Percentiles rank a stretch among this genome's conserved stretches.
Evolutionary conservation across 2,888 invertebrate genomes (phyloP).

Genomic region (Subacronicta megacephala): DNA sequence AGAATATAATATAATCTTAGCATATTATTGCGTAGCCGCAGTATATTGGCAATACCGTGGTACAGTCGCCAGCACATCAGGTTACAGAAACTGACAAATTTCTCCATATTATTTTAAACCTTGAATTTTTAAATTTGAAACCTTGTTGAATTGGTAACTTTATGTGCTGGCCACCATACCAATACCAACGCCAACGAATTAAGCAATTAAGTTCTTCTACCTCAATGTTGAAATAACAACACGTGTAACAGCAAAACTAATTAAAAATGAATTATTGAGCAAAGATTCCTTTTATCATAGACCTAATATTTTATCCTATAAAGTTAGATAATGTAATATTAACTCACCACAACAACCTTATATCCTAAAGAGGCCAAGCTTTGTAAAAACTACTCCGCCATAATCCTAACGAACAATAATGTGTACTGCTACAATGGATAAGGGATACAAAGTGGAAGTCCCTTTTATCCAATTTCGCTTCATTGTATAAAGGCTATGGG

Average conservation of each 20-base stretch:
- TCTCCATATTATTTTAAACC: too few relatives aligned
- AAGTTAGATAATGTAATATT: slow-evolving; percentile 18
- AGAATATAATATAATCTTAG: too few relatives aligned
- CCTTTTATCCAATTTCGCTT: slow-evolving; percentile 46
- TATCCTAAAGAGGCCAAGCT: slow-evolving; percentile 25
- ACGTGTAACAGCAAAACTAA: not conserved
- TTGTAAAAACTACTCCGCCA: slow-evolving; percentile 31
- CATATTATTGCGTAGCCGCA: too few relatives aligned
- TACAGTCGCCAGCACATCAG: too few relatives aligned
- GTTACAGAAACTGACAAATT: too few relatives aligned
- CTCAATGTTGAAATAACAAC: too few relatives aligned
- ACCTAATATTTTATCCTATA: slow-evolving; percentile 13
- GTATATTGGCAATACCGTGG: too few relatives aligned
- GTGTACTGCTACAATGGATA: slow-evolving; percentile 23
- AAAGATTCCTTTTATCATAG: slow-evolving; percentile 7
- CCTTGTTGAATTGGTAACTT: too few relatives aligned
- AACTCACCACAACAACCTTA: slow-evolving; percentile 43
- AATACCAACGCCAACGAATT: too few relatives aligned
- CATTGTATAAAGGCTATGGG: slow-evolving; percentile 32
- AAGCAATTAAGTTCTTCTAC: too few relatives aligned
- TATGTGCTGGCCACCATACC: too few relatives aligned
- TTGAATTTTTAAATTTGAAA: too few relatives aligned
- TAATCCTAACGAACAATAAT: slow-evolving; percentile 39
- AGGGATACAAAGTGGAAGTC: slow-evolving; percentile 27
- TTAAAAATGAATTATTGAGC: slow-evolving; percentile 2